Evolutionary conservation across 2,888 invertebrate genomes (phyloP), one percentile per base, ranked within the genome.

Genomic region (Drosophila meridionalis): DNA sequence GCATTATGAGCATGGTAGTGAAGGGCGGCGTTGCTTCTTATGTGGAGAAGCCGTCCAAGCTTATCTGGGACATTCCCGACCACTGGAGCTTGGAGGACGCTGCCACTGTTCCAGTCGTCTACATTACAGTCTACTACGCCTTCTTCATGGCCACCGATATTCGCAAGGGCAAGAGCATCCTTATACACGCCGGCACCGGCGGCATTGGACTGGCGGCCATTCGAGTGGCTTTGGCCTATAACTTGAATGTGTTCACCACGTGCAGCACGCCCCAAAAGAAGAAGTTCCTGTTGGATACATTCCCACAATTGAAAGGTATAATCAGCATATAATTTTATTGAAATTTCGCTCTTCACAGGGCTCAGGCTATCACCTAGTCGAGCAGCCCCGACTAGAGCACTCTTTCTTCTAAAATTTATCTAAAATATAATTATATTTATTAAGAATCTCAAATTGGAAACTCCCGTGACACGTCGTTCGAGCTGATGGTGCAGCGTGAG

Each of bases 391-490:
- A 20, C 20, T 20, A 20, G 20, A 20, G 20, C 20, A 20, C 20
- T 20, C 20, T 20, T 20, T 1, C 20, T 20, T 20, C 20, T 20
- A 1, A 20, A 1, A 20, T 20, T 20, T 20, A 20, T 20, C 20
- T 20, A 20, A 20, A 20, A 20, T 1, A 20, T 20, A 20, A 20
- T 20, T 45, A 20, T 7, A 12, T 1, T n/a, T 14, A 32, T 26
- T 86, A 26, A 64, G 93, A 92, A 65, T 94, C 94, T 48, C 95
- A 97, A 90, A 97, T 99, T 89, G 97, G 97, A 28, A 97, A 98
- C 92, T 97, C 98, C 9, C 95, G 98, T 83, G 96, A 98, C 91
- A 94, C 95, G 0, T 95, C 96, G 0, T 99, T 99, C 92, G 98
- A 99, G 92, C 95, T 95, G 78, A 96, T 98, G 95, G 95, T 99